These are phyloP conservation scores for Cyphomyrmex costatus DNA, from an alignment of 1,140 invertebrate genomes.

Conservation along the genomic window DNA sequence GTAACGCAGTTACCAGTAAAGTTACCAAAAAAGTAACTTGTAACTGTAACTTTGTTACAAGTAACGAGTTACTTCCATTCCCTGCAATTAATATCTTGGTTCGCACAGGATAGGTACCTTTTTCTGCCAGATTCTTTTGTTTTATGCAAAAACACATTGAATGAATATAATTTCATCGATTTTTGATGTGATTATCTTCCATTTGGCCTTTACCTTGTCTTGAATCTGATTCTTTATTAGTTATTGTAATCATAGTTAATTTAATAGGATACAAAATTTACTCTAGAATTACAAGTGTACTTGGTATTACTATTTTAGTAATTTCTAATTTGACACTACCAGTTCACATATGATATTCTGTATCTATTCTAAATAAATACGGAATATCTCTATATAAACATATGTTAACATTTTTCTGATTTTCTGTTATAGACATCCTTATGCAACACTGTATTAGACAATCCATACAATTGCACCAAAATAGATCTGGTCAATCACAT, in stretches of 20 bases:
- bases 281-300: background rate
- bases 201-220: too few relatives aligned
- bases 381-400: too few relatives aligned
- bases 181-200: too few relatives aligned
- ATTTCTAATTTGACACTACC: background rate
- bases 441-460: conserved; percentile 96
- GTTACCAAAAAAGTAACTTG: too few relatives aligned
- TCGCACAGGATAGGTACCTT: too few relatives aligned
- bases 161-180: too few relatives aligned
- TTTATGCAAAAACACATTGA: too few relatives aligned
- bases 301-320: background rate
- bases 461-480: conserved; percentile 94
- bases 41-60: too few relatives aligned
- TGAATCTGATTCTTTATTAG: conserved; percentile 44
- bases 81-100: too few relatives aligned
- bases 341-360: conserved; percentile 3
- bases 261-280: background rate
- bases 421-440: conserved; percentile 91
- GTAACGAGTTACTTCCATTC: too few relatives aligned
- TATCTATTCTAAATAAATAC: background rate
- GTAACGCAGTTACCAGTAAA: too few relatives aligned
- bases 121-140: too few relatives aligned
- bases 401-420: conserved; percentile 67
- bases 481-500: conserved; percentile 92
- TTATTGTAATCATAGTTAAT: background rate